A percentile compares a stretch with the other conserved stretches of the same genome.
These are phyloP conservation scores for Tetanocera ferruginea DNA, from an alignment of 2,888 invertebrate genomes.

Conservation along the genomic window DNA sequence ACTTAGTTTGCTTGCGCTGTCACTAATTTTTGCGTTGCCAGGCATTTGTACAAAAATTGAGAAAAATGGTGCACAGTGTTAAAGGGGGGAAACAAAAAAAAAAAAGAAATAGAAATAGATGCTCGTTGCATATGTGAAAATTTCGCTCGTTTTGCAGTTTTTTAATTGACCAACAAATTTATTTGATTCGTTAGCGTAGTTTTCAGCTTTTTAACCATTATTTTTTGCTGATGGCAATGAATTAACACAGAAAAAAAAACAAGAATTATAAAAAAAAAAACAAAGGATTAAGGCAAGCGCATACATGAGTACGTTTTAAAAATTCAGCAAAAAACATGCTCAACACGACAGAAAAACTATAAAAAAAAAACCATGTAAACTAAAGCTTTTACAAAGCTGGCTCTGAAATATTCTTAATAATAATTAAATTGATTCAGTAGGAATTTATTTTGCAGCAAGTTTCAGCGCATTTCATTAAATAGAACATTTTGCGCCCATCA, in stretches of 20 bases:
- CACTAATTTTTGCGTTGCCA: slow-evolving; percentile 31
- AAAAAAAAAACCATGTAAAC: neutral
- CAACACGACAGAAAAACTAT: neutral
- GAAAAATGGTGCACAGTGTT: neutral
- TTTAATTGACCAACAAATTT: slow-evolving; percentile 71
- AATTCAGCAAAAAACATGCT: neutral
- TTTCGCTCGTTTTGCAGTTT: slow-evolving; percentile 66
- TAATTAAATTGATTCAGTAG: no score
- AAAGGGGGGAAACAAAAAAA: neutral
- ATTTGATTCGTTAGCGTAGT: slow-evolving; percentile 69
- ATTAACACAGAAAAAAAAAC: no score
- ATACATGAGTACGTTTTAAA: neutral
- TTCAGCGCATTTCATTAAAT: no score
- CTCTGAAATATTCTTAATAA: no score
- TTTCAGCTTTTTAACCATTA: slow-evolving; percentile 39
- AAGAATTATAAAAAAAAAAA: neutral
- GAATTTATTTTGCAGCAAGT: no score
- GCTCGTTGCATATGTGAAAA: slow-evolving; percentile 46
- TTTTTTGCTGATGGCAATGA: neutral
- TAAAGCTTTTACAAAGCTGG: no score
- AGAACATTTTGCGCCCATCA: no score
- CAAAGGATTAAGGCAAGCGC: neutral
- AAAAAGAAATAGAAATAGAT: neutral
- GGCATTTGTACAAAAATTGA: slow-evolving; percentile 27
- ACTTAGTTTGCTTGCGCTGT: neutral